phyloP scores from a whole-genome alignment of 2,888 invertebrate genomes.

The Hirtodrosophila histrioides region DNA sequence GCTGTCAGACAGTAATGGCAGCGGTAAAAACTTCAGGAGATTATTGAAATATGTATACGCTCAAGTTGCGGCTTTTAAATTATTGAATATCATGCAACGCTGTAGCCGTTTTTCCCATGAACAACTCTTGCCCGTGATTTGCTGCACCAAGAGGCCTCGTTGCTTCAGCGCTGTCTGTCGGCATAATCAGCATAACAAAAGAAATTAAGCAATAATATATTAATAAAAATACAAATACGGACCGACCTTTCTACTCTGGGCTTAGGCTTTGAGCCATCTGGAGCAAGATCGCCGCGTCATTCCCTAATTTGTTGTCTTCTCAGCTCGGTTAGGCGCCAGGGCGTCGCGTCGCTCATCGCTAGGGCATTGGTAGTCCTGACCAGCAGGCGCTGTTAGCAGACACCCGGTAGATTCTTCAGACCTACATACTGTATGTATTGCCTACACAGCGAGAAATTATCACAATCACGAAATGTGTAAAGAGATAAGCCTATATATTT shows the following conservation, averaged over 20 bases:
- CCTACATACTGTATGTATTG: slow-evolving; percentile 25
- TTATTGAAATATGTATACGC: slow-evolving; percentile 59
- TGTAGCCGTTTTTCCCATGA: slow-evolving; percentile 75
- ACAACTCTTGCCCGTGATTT: slow-evolving; percentile 50
- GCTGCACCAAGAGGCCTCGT: slow-evolving; percentile 40
- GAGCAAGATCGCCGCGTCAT: slow-evolving; percentile 79
- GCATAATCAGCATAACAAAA: slow-evolving; percentile 83
- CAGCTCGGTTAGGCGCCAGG: slow-evolving; percentile 50
- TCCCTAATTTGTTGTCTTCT: slow-evolving; percentile 82
- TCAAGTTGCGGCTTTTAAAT: slow-evolving; percentile 70
- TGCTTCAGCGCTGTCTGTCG: slow-evolving; percentile 63
- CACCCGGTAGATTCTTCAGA: slow-evolving; percentile 15
- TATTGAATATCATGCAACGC: slow-evolving; percentile 75
- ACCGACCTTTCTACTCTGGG: not conserved
- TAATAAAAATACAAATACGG: slow-evolving; percentile 71
- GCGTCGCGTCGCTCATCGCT: slow-evolving; percentile 33
- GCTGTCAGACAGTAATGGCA: slow-evolving; percentile 4
- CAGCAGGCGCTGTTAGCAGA: slow-evolving; percentile 28
- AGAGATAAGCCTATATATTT: too few relatives aligned
- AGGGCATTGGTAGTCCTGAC: slow-evolving; percentile 43
- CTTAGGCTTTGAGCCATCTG: slow-evolving; percentile 40
- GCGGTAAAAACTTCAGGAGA: slow-evolving; percentile 36
- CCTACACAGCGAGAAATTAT: slow-evolving; percentile 20
- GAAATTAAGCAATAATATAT: slow-evolving; percentile 83
- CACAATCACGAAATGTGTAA: too few relatives aligned